Percentiles rank a stretch among this genome's conserved stretches.
phyloP scores from a whole-genome alignment of 2,113 vertebrate species.

The Brachypodius melanocephalos region DNA sequence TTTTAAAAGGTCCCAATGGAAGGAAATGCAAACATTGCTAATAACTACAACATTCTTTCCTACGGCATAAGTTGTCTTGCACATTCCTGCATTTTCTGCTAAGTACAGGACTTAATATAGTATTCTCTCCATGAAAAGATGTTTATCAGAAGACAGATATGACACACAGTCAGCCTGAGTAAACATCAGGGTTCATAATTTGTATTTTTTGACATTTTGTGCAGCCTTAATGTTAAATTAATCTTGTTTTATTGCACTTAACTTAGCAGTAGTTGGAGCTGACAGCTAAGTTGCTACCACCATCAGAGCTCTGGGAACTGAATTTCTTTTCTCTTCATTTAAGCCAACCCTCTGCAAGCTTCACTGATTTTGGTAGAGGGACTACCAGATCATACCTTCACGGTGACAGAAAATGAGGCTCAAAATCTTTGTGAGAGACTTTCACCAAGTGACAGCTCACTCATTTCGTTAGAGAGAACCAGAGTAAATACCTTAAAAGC shows the following conservation, averaged over 20 bases:
- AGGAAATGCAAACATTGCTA: not conserved
- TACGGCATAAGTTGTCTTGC: not conserved
- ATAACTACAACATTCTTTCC: not conserved
- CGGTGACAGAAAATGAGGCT: not conserved
- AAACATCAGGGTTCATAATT: slow-evolving; percentile 40
- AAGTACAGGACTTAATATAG: not conserved
- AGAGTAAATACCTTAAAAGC: not conserved
- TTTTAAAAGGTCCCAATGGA: not conserved
- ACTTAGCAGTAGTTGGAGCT: slow-evolving; percentile 28
- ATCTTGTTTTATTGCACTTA: slow-evolving; percentile 51
- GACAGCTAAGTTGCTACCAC: slow-evolving; percentile 59
- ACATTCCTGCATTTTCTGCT: not conserved
- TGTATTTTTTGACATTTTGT: slow-evolving; percentile 36
- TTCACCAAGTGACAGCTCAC: not conserved
- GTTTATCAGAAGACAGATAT: slow-evolving; percentile 12
- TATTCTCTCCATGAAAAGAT: not conserved
- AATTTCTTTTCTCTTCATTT: slow-evolving; percentile 40
- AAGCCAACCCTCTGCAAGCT: slow-evolving; percentile 26
- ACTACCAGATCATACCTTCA: slow-evolving; percentile 7
- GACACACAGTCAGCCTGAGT: not conserved
- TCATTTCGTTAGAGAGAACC: not conserved
- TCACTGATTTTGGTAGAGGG: slow-evolving; percentile 2
- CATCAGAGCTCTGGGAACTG: slow-evolving; percentile 33
- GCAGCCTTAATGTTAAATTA: slow-evolving; percentile 43
- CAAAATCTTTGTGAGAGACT: not conserved